These are phyloP conservation scores for Diabrotica virgifera DNA, from an alignment of 1,140 invertebrate species.

Conservation along the genomic window DNA sequence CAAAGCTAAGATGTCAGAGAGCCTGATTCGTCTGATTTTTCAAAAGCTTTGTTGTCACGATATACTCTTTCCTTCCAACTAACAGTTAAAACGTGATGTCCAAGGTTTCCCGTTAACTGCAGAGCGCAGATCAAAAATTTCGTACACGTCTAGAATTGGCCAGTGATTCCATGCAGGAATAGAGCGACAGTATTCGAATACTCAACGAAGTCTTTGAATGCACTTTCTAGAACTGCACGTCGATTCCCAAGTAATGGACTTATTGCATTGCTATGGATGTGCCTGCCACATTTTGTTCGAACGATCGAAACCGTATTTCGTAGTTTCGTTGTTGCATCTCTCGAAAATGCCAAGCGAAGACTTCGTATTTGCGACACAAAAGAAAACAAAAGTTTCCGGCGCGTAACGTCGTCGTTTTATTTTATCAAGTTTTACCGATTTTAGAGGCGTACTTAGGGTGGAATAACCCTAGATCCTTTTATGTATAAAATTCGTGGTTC, in stretches of 20 bases:
- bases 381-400: not conserved
- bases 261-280: slow-evolving; percentile 2
- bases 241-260: not conserved
- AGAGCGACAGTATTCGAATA: not conserved
- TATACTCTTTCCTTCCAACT: not conserved
- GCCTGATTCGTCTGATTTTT: too few relatives aligned
- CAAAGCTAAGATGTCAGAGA: too few relatives aligned
- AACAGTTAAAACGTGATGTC: slow-evolving; percentile 2
- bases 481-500: too few relatives aligned
- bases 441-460: not conserved
- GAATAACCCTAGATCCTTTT: too few relatives aligned
- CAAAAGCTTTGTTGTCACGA: not conserved
- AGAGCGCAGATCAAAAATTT: not conserved
- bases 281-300: slow-evolving; percentile 1
- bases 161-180: not conserved
- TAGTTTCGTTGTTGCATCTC: not conserved
- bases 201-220: not conserved
- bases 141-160: not conserved
- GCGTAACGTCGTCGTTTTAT: not conserved
- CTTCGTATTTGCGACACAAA: not conserved
- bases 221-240: not conserved
- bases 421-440: not conserved
- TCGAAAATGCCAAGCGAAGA: not conserved
- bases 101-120: not conserved
- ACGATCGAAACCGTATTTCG: slow-evolving; percentile 1